Base-by-base conservation (phyloP, 2,113 vertebrate genomes). In the Sphaerodactylus townsendi region DNA sequence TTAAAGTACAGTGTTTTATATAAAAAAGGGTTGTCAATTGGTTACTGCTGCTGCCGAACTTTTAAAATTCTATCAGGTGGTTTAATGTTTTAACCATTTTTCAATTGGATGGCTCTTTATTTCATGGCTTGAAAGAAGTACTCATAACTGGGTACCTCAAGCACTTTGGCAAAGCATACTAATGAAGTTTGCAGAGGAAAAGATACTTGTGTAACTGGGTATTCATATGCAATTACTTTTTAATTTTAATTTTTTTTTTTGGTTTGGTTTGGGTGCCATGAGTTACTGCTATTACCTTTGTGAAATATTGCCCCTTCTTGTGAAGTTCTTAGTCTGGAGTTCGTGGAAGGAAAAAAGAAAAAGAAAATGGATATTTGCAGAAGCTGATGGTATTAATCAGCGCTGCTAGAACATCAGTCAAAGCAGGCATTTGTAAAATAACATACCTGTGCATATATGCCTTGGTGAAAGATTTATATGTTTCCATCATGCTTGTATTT, bases 401-500 rank as follows among this genome's bases (percentile, higher is more conserved):
- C n/a, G 33, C 56, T 65, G 71, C 28, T 72, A 65, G 71, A 74
- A 65, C 59, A 83, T 75, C 71, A 83, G 37, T 83, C 71, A 74
- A 65, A 11, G 13, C 56, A 65, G 59, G 70, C 56, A 74, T 65
- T 83, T 83, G 81, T 75, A 83, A 83, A 83, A 83, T 74, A 65
- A 74, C 75, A 83, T 75, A 84, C 65, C 82, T 77, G n/a, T 77
- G 73, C 74, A 44, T 44, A 77, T 69, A 56, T 77, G 74, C 48
- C 46, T 35, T 84, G 56, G 35, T 84, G 44, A 77, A 69, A 77
- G 73, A 77, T 84, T 70, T 56, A 77, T 84, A 69, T 33, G 64
- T 74, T 69, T 84, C 64, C 73, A 69, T 77, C 82, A 84, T 28
- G 41, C 39, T 84, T 84, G 30, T 39, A 70, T 84, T 84, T 77